Evolutionary conservation across 2,888 invertebrate genomes (phyloP).

Genomic region (Amphipyra berbera): DNA sequence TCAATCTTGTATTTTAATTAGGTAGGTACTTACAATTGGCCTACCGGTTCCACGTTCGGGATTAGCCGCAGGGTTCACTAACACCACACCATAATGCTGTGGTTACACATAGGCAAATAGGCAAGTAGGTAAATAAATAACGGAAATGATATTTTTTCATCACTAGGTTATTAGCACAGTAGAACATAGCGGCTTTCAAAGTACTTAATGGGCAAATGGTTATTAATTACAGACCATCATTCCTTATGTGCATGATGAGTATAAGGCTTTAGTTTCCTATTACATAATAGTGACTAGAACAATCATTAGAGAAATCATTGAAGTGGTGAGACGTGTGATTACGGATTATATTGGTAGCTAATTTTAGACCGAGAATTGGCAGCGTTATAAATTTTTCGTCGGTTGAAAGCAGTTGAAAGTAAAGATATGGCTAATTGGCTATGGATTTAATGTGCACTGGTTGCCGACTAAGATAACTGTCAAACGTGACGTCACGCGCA

Average conservation of each 20-base stretch:
- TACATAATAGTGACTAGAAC: conserved; percentile 6
- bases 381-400: background rate
- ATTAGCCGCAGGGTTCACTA: conserved; percentile 7
- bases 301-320: conserved; percentile 4
- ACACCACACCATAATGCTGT: background rate
- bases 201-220: background rate
- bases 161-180: conserved; percentile 33
- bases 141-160: conserved; percentile 10
- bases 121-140: conserved; percentile 2
- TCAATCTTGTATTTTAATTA: background rate
- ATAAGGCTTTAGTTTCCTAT: background rate
- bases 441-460: background rate
- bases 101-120: background rate
- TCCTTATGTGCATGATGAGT: conserved; percentile 9
- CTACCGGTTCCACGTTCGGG: background rate
- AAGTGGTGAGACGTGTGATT: conserved; percentile 7
- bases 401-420: background rate
- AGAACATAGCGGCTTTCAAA: conserved; percentile 7
- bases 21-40: too few species aligned
- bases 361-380: conserved; percentile 6
- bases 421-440: background rate
- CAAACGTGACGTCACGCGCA: too few species aligned
- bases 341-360: conserved; percentile 7
- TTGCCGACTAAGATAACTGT: too few species aligned
- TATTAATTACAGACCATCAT: conserved; percentile 13